Conservation (phyloP, 2,113 vertebrate genomes). For the Tretioscincus oriximinensis region DNA sequence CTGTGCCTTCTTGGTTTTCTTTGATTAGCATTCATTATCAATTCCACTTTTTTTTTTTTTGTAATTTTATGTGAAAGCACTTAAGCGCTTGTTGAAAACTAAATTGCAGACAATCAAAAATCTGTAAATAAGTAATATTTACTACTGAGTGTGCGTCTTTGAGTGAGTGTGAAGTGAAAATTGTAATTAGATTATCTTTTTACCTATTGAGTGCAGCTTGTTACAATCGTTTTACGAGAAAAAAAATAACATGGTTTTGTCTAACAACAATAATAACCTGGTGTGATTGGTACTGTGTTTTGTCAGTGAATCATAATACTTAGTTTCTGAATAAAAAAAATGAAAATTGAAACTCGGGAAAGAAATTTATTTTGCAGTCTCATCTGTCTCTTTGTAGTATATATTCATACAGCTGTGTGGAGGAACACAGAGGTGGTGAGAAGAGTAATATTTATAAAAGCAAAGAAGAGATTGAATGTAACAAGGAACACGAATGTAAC, state of each 20-base stretch:
- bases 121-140: no score
- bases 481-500: slow-evolving; percentile 29
- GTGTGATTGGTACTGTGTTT: no score
- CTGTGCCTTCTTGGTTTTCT: slow-evolving; percentile 49
- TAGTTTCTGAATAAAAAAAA: no score
- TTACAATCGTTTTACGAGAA: no score
- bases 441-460: slow-evolving; percentile 35
- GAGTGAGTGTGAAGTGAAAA: no score
- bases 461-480: slow-evolving; percentile 27
- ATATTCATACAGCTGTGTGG: slow-evolving; percentile 20
- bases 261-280: no score
- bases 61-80: slow-evolving; percentile 43
- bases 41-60: slow-evolving; percentile 64
- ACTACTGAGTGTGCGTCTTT: no score
- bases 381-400: slow-evolving; percentile 19
- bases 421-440: slow-evolving; percentile 28
- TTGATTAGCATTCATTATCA: slow-evolving; percentile 62
- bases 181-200: slow-evolving; percentile 14
- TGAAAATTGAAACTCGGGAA: slow-evolving; percentile 54
- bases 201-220: slow-evolving; percentile 22
- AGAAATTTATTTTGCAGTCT: slow-evolving; percentile 60
- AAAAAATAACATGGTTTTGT: no score
- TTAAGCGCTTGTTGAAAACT: slow-evolving; percentile 43
- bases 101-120: no score
- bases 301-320: no score